A percentile compares a stretch with the other conserved stretches of the same genome.
Conservation (phyloP, 2,888 invertebrate genomes). For the Lysandra bellargus region DNA sequence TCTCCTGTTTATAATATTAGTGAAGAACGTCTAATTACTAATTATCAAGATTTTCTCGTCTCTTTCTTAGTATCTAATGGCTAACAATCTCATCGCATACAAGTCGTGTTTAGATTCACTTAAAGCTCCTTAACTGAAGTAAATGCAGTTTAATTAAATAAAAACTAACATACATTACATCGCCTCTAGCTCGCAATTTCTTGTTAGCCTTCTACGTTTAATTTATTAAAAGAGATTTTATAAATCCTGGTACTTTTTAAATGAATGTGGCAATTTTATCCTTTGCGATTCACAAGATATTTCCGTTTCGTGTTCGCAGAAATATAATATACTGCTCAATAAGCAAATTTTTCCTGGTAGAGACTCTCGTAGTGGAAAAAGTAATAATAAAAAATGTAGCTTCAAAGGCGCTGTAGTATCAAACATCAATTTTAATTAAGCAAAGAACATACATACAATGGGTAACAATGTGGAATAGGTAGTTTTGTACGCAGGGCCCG, state of each 20-base stretch:
- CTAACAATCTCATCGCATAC: not conserved
- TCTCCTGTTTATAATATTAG: too few relatives aligned
- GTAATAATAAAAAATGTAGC: too few relatives aligned
- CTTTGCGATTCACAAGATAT: not conserved
- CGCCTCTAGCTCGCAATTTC: not conserved
- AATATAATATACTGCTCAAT: not conserved
- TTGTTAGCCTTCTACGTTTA: not conserved
- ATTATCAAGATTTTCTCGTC: not conserved
- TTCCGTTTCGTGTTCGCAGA: not conserved
- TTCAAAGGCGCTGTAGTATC: too few relatives aligned
- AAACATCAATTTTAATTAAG: too few relatives aligned
- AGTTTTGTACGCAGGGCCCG: too few relatives aligned
- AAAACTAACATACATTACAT: not conserved
- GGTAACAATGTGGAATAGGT: too few relatives aligned
- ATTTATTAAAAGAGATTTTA: slow-evolving; percentile 2
- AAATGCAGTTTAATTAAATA: not conserved
- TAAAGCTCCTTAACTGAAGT: not conserved
- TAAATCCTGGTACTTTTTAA: not conserved
- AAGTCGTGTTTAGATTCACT: not conserved
- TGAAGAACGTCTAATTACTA: too few relatives aligned
- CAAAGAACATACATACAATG: too few relatives aligned
- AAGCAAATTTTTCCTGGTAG: not conserved
- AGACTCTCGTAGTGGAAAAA: too few relatives aligned
- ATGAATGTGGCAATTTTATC: not conserved
- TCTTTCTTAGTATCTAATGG: not conserved